Evolutionary conservation across 2,888 invertebrate genomes (phyloP).

Genomic region (Pristionchus mayeri): DNA sequence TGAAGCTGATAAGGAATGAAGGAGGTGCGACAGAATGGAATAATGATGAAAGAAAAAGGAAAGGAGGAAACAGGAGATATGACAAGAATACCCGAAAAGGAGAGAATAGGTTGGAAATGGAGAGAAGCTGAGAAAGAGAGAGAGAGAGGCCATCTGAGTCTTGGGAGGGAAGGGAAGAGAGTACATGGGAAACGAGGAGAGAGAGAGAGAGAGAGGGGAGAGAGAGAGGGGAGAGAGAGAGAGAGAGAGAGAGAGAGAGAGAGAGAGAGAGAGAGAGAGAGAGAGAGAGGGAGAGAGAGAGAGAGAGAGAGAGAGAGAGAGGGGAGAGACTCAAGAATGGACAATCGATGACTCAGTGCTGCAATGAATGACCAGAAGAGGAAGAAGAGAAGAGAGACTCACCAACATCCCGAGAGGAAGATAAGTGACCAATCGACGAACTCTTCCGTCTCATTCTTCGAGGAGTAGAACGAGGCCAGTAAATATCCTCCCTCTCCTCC

Average conservation of each 20-base stretch:
- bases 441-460: constrained; percentile 18
- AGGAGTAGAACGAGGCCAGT: not conserved
- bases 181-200: constrained; percentile 4
- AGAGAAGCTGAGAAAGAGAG: constrained; percentile 9
- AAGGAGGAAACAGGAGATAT: not conserved
- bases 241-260: too few relatives aligned
- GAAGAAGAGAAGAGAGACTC: not conserved
- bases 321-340: not conserved
- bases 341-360: constrained; percentile 21
- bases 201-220: too few relatives aligned
- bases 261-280: too few relatives aligned
- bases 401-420: not conserved
- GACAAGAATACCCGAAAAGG: not conserved
- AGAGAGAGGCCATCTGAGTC: not conserved
- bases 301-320: too few relatives aligned
- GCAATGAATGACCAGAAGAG: constrained; percentile 18
- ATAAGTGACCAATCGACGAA: constrained; percentile 13
- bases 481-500: not conserved
- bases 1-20: not conserved
- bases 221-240: too few relatives aligned
- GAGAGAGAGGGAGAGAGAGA: too few relatives aligned
- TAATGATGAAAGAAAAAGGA: constrained; percentile 1
- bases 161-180: constrained; percentile 6
- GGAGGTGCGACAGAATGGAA: not conserved
- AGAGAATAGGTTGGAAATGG: not conserved